Conservation (phyloP, 2,113 vertebrate species). For the Glaucomys volans region DNA sequence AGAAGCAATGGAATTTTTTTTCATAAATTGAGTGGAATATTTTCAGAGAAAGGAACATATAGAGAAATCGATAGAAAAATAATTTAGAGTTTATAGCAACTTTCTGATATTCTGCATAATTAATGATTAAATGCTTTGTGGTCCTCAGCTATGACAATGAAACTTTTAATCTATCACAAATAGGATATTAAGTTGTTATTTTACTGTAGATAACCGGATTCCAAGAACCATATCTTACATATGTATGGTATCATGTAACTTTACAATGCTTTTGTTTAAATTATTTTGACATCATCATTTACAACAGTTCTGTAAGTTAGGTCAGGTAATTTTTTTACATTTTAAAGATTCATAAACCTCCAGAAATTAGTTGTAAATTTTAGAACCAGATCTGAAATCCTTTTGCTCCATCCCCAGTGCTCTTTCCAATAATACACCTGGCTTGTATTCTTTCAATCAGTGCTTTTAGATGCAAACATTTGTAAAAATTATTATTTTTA, state of each 20-base stretch:
- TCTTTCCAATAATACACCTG: neutral
- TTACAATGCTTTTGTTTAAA: neutral
- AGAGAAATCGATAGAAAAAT: constrained; percentile 7
- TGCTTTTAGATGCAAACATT: neutral
- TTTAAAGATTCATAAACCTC: neutral
- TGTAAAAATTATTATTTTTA: neutral
- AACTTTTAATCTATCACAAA: neutral
- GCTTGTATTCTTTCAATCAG: neutral
- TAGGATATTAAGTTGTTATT: constrained; percentile 14
- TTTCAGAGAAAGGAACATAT: neutral
- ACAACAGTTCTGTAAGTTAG: neutral
- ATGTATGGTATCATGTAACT: neutral
- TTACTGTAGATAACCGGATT: neutral
- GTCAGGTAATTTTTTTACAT: neutral
- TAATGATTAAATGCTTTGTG: neutral
- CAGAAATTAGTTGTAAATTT: neutral
- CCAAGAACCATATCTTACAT: neutral
- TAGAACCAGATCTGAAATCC: neutral
- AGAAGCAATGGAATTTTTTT: neutral
- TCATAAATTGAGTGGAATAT: neutral
- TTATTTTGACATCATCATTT: neutral
- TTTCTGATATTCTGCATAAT: constrained; percentile 5
- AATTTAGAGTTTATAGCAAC: neutral
- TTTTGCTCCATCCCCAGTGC: neutral
- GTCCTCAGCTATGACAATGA: neutral